A percentile compares a stretch with the other conserved stretches of the same genome.
phyloP scores from a whole-genome alignment of 2,113 vertebrate genomes.

The Sciurus niger region DNA sequence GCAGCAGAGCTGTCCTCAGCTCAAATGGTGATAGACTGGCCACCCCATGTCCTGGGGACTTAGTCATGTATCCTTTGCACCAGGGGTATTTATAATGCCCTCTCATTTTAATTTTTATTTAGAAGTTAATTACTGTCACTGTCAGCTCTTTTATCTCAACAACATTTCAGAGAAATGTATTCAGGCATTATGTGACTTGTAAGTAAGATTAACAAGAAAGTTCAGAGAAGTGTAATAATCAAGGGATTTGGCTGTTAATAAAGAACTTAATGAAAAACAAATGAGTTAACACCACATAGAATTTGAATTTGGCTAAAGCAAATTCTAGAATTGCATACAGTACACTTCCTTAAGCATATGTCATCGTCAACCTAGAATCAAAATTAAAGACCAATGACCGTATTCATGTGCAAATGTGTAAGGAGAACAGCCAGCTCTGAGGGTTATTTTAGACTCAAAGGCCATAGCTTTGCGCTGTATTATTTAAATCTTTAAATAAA shows the following conservation, averaged over 20 bases:
- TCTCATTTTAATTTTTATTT: slow-evolving; percentile 86
- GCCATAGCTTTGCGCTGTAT: not conserved
- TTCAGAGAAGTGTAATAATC: slow-evolving; percentile 88
- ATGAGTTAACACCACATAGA: slow-evolving; percentile 87
- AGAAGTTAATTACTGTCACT: slow-evolving; percentile 87
- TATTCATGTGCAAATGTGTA: not conserved
- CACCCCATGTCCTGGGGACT: not conserved
- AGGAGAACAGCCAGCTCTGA: not conserved
- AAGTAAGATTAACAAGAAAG: slow-evolving; percentile 88
- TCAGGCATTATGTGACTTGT: slow-evolving; percentile 87
- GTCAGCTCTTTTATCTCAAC: slow-evolving; percentile 85
- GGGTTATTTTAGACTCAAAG: not conserved
- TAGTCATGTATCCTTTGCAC: slow-evolving; percentile 53
- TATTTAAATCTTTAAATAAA: slow-evolving; percentile 62
- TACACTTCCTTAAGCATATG: not conserved
- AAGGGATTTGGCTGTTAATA: slow-evolving; percentile 88
- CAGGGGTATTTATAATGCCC: slow-evolving; percentile 75
- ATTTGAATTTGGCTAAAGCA: slow-evolving; percentile 84
- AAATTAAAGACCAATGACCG: slow-evolving; percentile 26
- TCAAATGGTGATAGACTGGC: not conserved
- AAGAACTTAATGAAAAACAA: slow-evolving; percentile 90
- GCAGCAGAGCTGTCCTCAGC: not conserved
- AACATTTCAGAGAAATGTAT: slow-evolving; percentile 86
- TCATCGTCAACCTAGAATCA: not conserved
- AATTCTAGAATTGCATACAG: slow-evolving; percentile 80